phyloP scores from a whole-genome alignment of 1,140 invertebrate genomes.

The Piezodorus guildinii region DNA sequence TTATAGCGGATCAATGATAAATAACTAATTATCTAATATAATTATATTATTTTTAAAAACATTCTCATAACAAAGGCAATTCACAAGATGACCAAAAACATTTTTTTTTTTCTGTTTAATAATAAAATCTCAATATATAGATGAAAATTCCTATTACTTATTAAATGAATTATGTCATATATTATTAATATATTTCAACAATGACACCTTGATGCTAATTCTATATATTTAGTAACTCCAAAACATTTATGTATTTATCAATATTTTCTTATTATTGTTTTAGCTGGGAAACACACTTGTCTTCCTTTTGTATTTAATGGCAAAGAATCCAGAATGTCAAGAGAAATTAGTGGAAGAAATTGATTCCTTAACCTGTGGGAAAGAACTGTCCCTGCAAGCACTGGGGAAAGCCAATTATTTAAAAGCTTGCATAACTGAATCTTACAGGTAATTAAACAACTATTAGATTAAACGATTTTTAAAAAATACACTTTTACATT shows the following conservation, averaged over 20 bases:
- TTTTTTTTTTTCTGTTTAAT: too few relatives aligned
- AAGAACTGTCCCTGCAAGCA: slow-evolving; percentile 44
- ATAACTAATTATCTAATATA: too few relatives aligned
- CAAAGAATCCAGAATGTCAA: slow-evolving; percentile 54
- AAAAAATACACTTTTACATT: too few relatives aligned
- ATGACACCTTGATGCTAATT: not conserved
- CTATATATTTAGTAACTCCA: not conserved
- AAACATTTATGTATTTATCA: slow-evolving; percentile 14
- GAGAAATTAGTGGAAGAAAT: slow-evolving; percentile 65
- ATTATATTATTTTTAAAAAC: too few relatives aligned
- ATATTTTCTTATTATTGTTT: slow-evolving; percentile 18
- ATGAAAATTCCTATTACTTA: too few relatives aligned
- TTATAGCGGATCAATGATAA: too few relatives aligned
- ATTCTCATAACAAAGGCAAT: too few relatives aligned
- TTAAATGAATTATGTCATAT: not conserved
- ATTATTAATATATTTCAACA: not conserved
- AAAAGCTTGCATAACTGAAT: slow-evolving; percentile 75
- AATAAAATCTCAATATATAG: too few relatives aligned
- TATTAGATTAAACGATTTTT: not conserved
- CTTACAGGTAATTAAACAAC: slow-evolving; percentile 45
- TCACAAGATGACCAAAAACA: too few relatives aligned
- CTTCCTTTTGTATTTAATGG: slow-evolving; percentile 65
- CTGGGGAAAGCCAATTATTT: slow-evolving; percentile 59
- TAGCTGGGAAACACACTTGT: slow-evolving; percentile 71
- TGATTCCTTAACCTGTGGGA: slow-evolving; percentile 41